Evolutionary conservation across 2,113 vertebrate species (phyloP).

Genomic region (Gymnogyps californianus): DNA sequence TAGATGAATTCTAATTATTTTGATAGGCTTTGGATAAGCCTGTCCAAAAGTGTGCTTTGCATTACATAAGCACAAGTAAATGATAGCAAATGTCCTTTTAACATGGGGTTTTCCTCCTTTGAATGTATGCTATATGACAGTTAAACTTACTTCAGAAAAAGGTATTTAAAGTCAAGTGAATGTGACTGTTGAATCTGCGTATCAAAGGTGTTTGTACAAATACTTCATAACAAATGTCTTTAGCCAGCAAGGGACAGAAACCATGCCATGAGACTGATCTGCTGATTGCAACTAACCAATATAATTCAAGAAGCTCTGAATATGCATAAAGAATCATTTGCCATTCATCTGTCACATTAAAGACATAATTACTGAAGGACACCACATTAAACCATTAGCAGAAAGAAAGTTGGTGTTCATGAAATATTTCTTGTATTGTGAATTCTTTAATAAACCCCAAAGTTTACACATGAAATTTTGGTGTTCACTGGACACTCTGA

Average conservation of each 20-base stretch:
- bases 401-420: neutral
- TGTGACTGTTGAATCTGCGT: neutral
- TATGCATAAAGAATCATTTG: neutral
- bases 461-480: neutral
- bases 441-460: neutral
- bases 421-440: neutral
- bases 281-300: neutral
- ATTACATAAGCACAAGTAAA: neutral
- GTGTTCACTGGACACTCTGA: neutral
- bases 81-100: accelerated
- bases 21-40: neutral
- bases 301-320: neutral
- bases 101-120: neutral
- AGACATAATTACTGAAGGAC: neutral
- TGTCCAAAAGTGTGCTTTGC: neutral
- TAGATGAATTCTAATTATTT: neutral
- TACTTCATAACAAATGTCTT: neutral
- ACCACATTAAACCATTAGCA: neutral
- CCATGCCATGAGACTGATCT: neutral
- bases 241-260: neutral
- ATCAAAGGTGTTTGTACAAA: neutral
- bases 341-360: neutral
- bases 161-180: neutral
- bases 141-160: neutral
- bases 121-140: neutral